phyloP scores from a whole-genome alignment of 2,797 vertebrate species.

The Leucoraja ocellata region DNA sequence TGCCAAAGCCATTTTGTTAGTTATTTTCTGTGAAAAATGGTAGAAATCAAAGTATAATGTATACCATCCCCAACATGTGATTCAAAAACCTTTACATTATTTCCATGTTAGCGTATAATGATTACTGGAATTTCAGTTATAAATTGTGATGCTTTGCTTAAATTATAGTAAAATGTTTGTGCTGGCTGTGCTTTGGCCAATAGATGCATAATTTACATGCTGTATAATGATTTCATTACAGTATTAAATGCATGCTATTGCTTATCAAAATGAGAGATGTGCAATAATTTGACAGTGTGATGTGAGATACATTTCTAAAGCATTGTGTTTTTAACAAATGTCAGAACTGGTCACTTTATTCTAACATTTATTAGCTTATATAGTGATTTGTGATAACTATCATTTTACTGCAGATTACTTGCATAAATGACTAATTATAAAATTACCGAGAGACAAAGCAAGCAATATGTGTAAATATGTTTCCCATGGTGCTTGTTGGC shows the following conservation, averaged over 20 bases:
- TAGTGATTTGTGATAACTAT: conserved; percentile 26
- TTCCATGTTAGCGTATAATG: not conserved
- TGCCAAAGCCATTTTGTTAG: not conserved
- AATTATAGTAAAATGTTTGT: not conserved
- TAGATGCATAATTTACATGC: not conserved
- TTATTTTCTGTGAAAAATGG: not conserved
- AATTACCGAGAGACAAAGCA: conserved; percentile 18
- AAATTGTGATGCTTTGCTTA: not conserved
- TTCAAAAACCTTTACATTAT: too few species aligned
- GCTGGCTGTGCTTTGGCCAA: not conserved
- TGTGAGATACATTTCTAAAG: conserved; percentile 17
- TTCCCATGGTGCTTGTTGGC: not conserved
- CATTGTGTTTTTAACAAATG: not conserved
- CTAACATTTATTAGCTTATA: conserved; percentile 19
- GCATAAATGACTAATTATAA: conserved; percentile 24
- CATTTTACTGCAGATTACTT: conserved; percentile 21
- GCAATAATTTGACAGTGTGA: not conserved
- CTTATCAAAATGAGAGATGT: conserved; percentile 24
- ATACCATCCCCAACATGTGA: not conserved
- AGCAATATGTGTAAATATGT: conserved; percentile 10
- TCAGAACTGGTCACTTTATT: not conserved
- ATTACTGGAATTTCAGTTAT: not conserved
- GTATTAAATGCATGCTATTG: not conserved
- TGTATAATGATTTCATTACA: not conserved
- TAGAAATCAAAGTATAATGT: not conserved